Conservation (phyloP, 2,888 invertebrate genomes). For the Diadromus collaris region DNA sequence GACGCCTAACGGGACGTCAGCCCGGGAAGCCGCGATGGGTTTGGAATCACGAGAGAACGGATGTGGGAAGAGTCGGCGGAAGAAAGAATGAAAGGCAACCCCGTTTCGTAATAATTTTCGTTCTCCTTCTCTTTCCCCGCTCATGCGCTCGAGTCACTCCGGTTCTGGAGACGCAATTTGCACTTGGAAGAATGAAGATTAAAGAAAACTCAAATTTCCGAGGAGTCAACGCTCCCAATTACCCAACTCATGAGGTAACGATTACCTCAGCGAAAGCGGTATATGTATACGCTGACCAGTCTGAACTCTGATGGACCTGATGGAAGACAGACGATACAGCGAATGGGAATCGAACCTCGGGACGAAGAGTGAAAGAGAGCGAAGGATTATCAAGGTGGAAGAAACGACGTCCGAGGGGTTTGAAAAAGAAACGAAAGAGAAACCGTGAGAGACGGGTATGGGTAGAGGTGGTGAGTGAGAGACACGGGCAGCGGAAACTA, state of each 20-base stretch:
- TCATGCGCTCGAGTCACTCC: conserved; percentile 4
- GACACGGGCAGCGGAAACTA: conserved; percentile 47
- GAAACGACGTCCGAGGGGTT: conserved; percentile 31
- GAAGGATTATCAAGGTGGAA: conserved; percentile 20
- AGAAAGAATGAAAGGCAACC: conserved; percentile 18
- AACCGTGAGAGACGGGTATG: conserved; percentile 20
- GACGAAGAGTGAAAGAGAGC: conserved; percentile 36
- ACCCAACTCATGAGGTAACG: neutral
- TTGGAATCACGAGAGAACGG: conserved; percentile 55
- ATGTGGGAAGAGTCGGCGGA: conserved; percentile 52
- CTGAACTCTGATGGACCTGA: neutral
- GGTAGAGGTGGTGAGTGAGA: conserved; percentile 38
- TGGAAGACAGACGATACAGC: conserved; percentile 13
- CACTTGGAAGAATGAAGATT: neutral
- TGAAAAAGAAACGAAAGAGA: conserved; percentile 49
- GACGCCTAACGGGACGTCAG: conserved; percentile 45
- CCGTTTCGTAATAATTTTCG: conserved; percentile 22
- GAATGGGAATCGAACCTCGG: conserved; percentile 21
- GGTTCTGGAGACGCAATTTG: neutral
- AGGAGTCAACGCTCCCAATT: neutral
- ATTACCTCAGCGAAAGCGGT: neutral
- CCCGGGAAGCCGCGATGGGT: conserved; percentile 44
- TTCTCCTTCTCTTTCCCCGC: conserved; percentile 17
- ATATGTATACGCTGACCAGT: neutral
- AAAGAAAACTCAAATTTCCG: neutral